phyloP scores from a whole-genome alignment of 2,113 vertebrate species.

The Heterochromis multidens region DNA sequence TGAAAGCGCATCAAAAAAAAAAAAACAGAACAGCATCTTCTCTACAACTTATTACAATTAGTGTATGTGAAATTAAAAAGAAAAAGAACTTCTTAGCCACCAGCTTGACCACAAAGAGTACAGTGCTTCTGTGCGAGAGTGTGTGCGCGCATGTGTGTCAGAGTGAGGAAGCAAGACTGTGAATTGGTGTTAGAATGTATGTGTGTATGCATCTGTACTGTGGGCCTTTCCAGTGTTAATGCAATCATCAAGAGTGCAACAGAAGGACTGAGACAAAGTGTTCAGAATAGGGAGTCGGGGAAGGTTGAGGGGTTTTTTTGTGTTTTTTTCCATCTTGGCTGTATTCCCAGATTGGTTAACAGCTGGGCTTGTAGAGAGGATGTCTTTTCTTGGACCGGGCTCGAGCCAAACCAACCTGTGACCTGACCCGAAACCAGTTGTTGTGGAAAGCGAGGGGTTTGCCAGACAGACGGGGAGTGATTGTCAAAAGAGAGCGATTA shows the following conservation, averaged over 20 bases:
- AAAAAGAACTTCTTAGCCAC: constrained; percentile 83
- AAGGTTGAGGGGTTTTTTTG: not conserved
- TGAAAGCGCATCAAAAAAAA: constrained; percentile 71
- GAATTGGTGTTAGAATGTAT: constrained; percentile 66
- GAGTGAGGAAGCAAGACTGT: constrained; percentile 59
- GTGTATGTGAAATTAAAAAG: constrained; percentile 65
- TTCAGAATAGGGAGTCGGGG: not conserved
- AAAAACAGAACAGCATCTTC: constrained; percentile 40
- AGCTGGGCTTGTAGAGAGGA: not conserved
- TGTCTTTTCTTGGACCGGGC: constrained; percentile 6
- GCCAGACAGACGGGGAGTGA: constrained; percentile 38
- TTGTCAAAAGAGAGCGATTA: constrained; percentile 58
- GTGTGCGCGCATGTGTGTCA: constrained; percentile 59
- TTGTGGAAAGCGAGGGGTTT: constrained; percentile 17
- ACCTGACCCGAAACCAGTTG: constrained; percentile 13
- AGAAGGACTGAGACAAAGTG: constrained; percentile 46
- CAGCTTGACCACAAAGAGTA: constrained; percentile 85
- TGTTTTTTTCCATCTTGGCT: not conserved
- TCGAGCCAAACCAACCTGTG: not conserved
- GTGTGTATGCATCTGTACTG: constrained; percentile 76
- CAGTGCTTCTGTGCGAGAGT: constrained; percentile 80
- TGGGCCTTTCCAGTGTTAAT: constrained; percentile 95
- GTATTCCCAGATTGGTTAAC: not conserved
- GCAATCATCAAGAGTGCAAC: constrained; percentile 82
- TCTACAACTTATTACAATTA: constrained; percentile 55